Percentiles rank a stretch among this genome's conserved stretches.
phyloP scores from a whole-genome alignment of 2,113 vertebrate species.

The Apus apus region DNA sequence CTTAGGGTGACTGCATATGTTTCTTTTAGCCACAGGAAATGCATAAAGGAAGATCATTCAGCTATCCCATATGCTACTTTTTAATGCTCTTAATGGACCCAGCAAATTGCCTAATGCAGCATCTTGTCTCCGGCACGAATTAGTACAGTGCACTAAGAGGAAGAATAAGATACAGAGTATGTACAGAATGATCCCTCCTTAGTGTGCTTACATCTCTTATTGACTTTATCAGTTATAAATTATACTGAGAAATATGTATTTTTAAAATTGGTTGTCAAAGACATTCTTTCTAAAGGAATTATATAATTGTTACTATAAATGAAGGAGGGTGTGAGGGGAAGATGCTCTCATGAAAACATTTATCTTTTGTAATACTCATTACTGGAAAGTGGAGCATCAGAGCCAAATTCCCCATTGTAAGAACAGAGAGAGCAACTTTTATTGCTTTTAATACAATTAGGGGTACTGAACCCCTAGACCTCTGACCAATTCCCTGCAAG shows the following conservation, averaged over 20 bases:
- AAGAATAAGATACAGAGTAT: neutral
- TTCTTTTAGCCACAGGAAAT: neutral
- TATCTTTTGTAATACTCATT: neutral
- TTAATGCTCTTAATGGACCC: neutral
- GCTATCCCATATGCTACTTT: neutral
- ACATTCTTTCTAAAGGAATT: neutral
- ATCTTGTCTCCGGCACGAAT: neutral
- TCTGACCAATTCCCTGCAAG: neutral
- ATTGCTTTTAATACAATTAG: neutral
- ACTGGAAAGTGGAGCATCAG: neutral
- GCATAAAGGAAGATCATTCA: neutral
- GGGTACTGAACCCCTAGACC: neutral
- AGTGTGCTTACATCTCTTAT: neutral
- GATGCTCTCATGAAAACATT: neutral
- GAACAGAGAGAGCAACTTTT: neutral
- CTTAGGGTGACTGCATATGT: neutral
- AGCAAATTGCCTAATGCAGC: neutral
- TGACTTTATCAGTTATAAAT: neutral
- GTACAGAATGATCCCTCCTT: neutral
- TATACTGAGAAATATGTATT: neutral
- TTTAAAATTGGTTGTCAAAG: neutral
- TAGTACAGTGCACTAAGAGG: neutral
- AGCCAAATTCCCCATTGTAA: neutral
- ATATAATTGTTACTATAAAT: neutral
- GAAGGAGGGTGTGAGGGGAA: accelerated